A percentile compares a stretch with the other conserved stretches of the same genome.
Conservation (phyloP, 1,140 invertebrate species). For the Phocides pigmalion region DNA sequence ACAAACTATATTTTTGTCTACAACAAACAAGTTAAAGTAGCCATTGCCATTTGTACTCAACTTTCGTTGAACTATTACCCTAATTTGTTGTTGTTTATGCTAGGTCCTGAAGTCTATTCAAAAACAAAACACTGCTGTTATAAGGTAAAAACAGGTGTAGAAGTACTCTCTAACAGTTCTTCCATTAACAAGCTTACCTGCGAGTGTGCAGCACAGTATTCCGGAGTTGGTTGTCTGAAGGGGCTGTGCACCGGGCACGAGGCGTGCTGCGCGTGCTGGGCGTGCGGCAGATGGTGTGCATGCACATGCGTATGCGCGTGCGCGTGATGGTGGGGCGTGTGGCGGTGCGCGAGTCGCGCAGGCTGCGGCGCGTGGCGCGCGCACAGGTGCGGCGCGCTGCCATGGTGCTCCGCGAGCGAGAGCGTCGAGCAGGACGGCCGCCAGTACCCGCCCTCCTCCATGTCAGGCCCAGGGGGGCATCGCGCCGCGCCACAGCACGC, state of each 20-base stretch:
- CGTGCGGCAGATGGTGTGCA: constrained; percentile 50
- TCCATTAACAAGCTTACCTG: constrained; percentile 54
- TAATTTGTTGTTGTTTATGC: no score
- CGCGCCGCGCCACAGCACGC: constrained; percentile 77
- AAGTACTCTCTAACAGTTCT: no score
- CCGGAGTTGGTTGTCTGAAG: constrained; percentile 75
- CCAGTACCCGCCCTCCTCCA: constrained; percentile 79
- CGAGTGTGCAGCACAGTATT: constrained; percentile 77
- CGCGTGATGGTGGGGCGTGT: constrained; percentile 58
- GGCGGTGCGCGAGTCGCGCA: constrained; percentile 56
- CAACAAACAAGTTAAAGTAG: no score
- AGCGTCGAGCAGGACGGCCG: constrained; percentile 77
- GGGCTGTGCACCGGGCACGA: constrained; percentile 78
- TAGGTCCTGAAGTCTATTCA: no score
- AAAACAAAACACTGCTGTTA: no score
- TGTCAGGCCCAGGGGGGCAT: constrained; percentile 73
- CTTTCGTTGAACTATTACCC: no score
- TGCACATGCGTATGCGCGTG: constrained; percentile 62
- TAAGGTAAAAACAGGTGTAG: no score
- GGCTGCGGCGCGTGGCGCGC: constrained; percentile 65
- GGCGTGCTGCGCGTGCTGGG: constrained; percentile 50
- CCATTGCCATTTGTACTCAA: no score
- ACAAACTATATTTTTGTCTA: no score
- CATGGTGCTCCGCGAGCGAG: constrained; percentile 73
- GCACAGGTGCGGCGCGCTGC: constrained; percentile 72